Evolutionary conservation across 2,797 vertebrate species (phyloP).

Genomic region (Neomorphus geoffroyi): DNA sequence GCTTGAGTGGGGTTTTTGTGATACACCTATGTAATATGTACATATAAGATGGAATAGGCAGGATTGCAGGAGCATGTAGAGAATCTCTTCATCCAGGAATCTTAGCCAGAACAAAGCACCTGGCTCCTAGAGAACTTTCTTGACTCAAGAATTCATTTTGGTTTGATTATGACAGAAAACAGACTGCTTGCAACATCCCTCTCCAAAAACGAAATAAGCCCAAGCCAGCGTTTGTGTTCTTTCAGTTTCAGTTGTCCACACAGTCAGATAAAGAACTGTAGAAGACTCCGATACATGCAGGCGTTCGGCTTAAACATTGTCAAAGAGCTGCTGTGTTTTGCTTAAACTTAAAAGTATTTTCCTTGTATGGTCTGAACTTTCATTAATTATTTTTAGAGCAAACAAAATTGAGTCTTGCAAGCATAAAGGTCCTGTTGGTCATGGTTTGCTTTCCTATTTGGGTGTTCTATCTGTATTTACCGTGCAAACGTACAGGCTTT

Average conservation of each 20-base stretch:
- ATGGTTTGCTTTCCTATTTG: background rate
- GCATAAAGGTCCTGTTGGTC: background rate
- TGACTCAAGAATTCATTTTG: conserved; percentile 11
- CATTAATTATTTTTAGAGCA: background rate
- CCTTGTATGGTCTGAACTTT: background rate
- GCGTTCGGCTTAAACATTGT: background rate
- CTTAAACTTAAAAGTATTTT: background rate
- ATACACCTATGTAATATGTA: background rate
- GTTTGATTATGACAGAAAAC: conserved; percentile 18
- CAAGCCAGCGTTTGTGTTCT: background rate
- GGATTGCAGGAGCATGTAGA: background rate
- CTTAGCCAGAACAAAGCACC: background rate
- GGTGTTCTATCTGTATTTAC: background rate
- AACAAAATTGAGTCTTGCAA: background rate
- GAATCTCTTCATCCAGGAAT: background rate
- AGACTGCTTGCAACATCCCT: conserved; percentile 9
- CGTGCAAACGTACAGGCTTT: background rate
- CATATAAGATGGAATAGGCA: background rate
- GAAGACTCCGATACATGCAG: background rate
- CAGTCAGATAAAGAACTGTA: background rate
- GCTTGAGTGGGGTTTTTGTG: background rate
- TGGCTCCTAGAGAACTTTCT: background rate
- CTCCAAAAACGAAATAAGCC: conserved; percentile 11
- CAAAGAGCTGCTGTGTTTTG: background rate
- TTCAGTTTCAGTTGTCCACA: background rate